Evolutionary conservation across 2,888 invertebrate genomes (phyloP), one percentile per base, ranked within the genome.

Genomic region (Eulithis testata): DNA sequence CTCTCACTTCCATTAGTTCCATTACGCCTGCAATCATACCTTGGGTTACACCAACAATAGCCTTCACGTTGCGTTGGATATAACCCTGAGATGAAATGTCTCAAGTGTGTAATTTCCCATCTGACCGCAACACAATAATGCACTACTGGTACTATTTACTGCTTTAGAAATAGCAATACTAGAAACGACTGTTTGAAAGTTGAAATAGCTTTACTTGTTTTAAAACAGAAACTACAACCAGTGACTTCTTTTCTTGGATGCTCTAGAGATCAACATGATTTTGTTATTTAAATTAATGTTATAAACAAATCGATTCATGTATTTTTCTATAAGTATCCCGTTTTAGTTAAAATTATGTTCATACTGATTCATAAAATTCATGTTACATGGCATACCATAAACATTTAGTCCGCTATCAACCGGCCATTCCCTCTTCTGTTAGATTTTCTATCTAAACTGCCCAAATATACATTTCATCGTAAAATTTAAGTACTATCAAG

Each of bases 61-160:
- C 59, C 55, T 62, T 14, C 12, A 53, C 59, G 58, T 64, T 64
- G 58, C 51, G 56, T 56, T 65, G 45, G 55, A 12, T 37, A 58
- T 61, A 58, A 66, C 62, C 62, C 66, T 66, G 62, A 66, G 62
- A 66, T 66, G 59, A 63, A 66, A 66, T 62, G 62, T 66, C 59
- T 62, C 66, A 59, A 58, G 66, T 62, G 62, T 66, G 66, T 62
- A 66, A 66, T 62, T 66, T 66, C 37, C 61, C 27, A 65, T 65
- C 61, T 58, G 44, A 63, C 62, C 59, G 59, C 62, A 66, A 59
- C 58, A 60, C 45, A 50, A 57, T 61, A 61, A 60, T 65, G 57
- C 50, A 50, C 45, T 27, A 49, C 47, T 47, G 21, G 45, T 36
- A 53, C 40, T 40, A 9, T 8, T 58, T 60, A 12, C 56, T 40